These are phyloP conservation scores for Bathynomus jamesi DNA, from an alignment of 1,140 invertebrate species.

Conservation along the genomic window DNA sequence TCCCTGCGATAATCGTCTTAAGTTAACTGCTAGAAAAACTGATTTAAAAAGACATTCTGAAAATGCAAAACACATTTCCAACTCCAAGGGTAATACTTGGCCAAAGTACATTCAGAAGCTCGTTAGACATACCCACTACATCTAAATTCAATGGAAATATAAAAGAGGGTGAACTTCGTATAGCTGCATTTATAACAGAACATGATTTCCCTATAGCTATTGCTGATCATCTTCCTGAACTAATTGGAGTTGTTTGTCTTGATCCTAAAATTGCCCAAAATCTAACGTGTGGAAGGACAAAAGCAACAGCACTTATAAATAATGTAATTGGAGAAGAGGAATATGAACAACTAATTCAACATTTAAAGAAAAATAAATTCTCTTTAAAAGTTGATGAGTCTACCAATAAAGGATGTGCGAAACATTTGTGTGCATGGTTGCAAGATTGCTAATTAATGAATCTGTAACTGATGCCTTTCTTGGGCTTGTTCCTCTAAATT, in stretches of 20 bases:
- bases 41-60: too few relatives aligned
- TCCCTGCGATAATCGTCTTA: too few relatives aligned
- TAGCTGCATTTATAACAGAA: conserved; percentile 11
- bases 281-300: background rate
- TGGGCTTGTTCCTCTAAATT: conserved; percentile 6
- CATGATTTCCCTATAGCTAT: conserved; percentile 13
- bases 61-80: too few relatives aligned
- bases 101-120: too few relatives aligned
- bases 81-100: too few relatives aligned
- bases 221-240: conserved; percentile 9
- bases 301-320: conserved; percentile 7
- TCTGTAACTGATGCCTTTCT: conserved; percentile 3
- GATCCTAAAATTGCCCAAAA: conserved; percentile 11
- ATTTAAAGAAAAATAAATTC: conserved; percentile 10
- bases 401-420: too few relatives aligned
- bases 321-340: conserved; percentile 11
- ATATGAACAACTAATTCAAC: conserved; percentile 8
- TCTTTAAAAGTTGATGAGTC: too few relatives aligned
- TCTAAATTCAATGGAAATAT: too few relatives aligned
- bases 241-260: conserved; percentile 9
- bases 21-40: too few relatives aligned
- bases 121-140: too few relatives aligned
- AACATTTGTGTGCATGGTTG: too few relatives aligned
- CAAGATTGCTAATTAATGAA: too few relatives aligned
- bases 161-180: conserved; percentile 9